Evolutionary conservation across 1,140 invertebrate species (phyloP), one percentile per base, ranked within the genome.

Genomic region (Lanistes nyassanus): DNA sequence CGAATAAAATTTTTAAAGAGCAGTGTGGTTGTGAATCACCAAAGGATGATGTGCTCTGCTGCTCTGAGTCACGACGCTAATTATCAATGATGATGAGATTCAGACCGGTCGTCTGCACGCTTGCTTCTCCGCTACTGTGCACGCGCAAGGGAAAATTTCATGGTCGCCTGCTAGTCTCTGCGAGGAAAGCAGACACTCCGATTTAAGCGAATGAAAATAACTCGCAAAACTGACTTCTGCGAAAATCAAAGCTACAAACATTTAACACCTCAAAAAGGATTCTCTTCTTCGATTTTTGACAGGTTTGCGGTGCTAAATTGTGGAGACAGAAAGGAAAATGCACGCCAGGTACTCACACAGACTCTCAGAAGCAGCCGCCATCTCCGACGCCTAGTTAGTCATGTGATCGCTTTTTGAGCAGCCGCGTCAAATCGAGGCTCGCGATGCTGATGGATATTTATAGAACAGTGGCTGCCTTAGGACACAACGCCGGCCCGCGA

Each of bases 41-140:
- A 13, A n/a, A 34, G 68, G 29, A 70, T 70, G 68, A 70, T 55
- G 55, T 19, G n/a, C 19, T 70, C 68, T 51, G 36, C 51, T 21
- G 53, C 68, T 70, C 51, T 70, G 68, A 70, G 47, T 70, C 68
- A 70, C 68, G 23, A 56, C 29, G 23, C 68, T 70, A 70, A 70
- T 70, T 70, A 70, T 55, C 36, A 26, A 70, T 70, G 68, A 70
- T 70, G 68, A 70, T 70, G 68, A 70, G 53, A 70, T 70, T 70
- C 68, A 70, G 68, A 70, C 68, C 68, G 68, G 68, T 42, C 68
- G 68, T 70, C 68, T 70, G 68, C 68, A 53, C 47, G 42, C n/a
- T 51, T 23, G 68, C 42, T 51, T 5, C 19, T 34, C 47, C 55
- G 68, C 53, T 70, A 55, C 51, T 55, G 56, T 56, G 68, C 68